Conservation (phyloP, 2,797 vertebrate species). For the Thunnus albacares region DNA sequence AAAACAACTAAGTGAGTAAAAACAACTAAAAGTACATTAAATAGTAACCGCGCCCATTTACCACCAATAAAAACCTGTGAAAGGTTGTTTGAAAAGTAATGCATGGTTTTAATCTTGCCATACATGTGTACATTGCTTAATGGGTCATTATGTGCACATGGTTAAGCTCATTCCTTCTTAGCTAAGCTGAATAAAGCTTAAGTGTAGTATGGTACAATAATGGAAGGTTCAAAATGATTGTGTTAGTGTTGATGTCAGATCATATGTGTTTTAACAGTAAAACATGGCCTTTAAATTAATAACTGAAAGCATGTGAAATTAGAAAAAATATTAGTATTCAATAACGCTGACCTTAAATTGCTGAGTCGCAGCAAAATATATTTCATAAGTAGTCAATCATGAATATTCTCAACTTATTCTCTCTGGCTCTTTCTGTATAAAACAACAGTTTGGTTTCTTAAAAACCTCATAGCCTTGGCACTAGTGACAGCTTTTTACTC, state of each 20-base stretch:
- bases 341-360: background rate
- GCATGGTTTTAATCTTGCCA: background rate
- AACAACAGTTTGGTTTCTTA: conserved; percentile 19
- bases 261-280: background rate
- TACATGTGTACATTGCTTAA: background rate
- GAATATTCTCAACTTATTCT: background rate
- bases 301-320: background rate
- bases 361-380: conserved; percentile 1
- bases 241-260: background rate
- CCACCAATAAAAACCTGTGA: background rate
- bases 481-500: conserved; percentile 5
- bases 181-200: background rate
- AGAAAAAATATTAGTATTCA: background rate
- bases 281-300: background rate
- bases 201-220: background rate
- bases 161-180: background rate
- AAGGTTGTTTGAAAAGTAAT: background rate
- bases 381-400: background rate
- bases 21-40: background rate
- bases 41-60: background rate
- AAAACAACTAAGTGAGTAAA: background rate
- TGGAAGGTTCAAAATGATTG: background rate
- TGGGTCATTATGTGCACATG: background rate
- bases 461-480: conserved; percentile 18
- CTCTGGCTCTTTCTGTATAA: background rate